A percentile compares a stretch with the other conserved stretches of the same genome.
phyloP scores from a whole-genome alignment of 2,888 invertebrate species.

The Agrenia bidenticulata region DNA sequence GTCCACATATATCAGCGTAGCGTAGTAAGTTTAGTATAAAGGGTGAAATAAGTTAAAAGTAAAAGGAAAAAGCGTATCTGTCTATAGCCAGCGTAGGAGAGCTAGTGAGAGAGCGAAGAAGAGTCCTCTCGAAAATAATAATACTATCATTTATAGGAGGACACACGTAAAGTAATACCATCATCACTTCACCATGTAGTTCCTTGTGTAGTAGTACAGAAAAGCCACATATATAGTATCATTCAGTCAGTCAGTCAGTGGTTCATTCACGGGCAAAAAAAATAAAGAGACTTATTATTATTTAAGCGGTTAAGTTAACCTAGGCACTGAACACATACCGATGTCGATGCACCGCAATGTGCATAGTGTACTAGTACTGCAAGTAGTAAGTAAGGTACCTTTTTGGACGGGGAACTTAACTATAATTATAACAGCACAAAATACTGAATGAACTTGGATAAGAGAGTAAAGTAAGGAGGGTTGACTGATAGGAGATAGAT shows the following conservation, averaged over 20 bases:
- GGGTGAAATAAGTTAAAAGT: no score
- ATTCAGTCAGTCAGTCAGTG: slow-evolving; percentile 19
- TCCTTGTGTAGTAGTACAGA: no score
- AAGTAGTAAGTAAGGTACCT: slow-evolving; percentile 5
- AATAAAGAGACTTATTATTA: slow-evolving; percentile 4
- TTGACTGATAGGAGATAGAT: slow-evolving; percentile 4
- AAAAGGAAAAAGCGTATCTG: no score
- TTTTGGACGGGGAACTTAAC: slow-evolving; percentile 8
- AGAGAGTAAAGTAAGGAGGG: slow-evolving; percentile 1
- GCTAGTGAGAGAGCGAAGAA: no score
- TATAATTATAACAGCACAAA: slow-evolving; percentile 17
- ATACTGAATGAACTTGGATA: slow-evolving; percentile 11
- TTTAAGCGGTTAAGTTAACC: slow-evolving; percentile 12
- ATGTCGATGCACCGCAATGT: neutral
- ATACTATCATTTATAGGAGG: slow-evolving; percentile 2
- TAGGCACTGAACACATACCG: neutral
- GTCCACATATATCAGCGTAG: no score
- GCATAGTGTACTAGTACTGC: neutral
- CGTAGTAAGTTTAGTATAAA: no score
- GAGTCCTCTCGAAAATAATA: neutral
- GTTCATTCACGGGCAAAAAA: neutral
- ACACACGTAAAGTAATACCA: neutral
- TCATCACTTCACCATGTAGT: no score
- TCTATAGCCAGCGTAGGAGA: no score
- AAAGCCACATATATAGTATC: neutral